These are phyloP conservation scores for Triplophysa rosa DNA, from an alignment of 2,113 vertebrate genomes.

Conservation along the genomic window DNA sequence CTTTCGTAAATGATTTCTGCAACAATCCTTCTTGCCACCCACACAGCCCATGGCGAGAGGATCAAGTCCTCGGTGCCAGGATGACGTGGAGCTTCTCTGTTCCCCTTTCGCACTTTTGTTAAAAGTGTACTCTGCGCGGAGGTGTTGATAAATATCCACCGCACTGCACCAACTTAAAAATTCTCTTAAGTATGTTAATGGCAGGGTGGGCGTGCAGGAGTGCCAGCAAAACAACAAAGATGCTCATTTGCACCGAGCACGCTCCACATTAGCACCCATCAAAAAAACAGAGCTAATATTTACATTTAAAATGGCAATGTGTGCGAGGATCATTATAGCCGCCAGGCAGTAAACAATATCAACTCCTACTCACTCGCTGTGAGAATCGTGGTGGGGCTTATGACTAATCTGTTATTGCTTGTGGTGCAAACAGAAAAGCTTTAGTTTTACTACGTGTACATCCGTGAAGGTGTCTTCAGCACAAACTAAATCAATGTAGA, in stretches of 20 bases:
- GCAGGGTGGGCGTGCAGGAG: slow-evolving; percentile 51
- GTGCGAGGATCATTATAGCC: slow-evolving; percentile 17
- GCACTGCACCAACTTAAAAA: slow-evolving; percentile 61
- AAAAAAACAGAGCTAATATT: slow-evolving; percentile 27
- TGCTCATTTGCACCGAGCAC: slow-evolving; percentile 18
- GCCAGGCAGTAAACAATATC: slow-evolving; percentile 38
- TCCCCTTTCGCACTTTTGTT: not conserved
- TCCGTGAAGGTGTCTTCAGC: not conserved
- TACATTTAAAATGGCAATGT: slow-evolving; percentile 17
- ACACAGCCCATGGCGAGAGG: not conserved
- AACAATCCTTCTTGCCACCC: slow-evolving; percentile 28
- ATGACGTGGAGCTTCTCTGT: not conserved
- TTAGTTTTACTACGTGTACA: not conserved
- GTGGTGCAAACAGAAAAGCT: not conserved
- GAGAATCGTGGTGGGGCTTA: slow-evolving; percentile 13
- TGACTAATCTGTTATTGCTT: slow-evolving; percentile 34
- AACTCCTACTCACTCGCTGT: slow-evolving; percentile 34
- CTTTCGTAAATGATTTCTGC: slow-evolving; percentile 16
- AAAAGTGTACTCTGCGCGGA: slow-evolving; percentile 2
- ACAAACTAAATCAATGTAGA: not conserved
- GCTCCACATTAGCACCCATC: slow-evolving; percentile 41
- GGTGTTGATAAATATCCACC: slow-evolving; percentile 34
- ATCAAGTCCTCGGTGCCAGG: not conserved
- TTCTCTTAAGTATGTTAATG: slow-evolving; percentile 65
- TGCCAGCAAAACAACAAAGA: slow-evolving; percentile 28